phyloP scores from a whole-genome alignment of 2,888 invertebrate genomes.

The Drosophila heteroneura region DNA sequence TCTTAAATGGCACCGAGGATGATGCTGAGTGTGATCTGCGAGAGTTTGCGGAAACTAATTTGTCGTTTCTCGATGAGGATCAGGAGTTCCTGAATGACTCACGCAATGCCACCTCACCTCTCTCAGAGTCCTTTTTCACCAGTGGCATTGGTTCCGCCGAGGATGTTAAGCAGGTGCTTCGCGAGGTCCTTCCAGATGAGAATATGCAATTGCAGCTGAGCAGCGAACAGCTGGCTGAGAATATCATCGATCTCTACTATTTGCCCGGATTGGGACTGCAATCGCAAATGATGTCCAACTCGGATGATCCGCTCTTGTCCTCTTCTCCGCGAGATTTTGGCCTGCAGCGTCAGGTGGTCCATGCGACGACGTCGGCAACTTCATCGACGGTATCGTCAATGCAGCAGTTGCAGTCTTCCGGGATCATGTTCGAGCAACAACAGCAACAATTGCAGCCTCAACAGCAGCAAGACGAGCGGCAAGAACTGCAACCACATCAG shows the following conservation, averaged over 20 bases:
- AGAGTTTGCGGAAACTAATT: constrained; percentile 85
- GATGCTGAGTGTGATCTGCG: constrained; percentile 83
- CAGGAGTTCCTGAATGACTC: constrained; percentile 87
- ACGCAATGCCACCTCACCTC: constrained; percentile 91
- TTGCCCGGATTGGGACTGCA: constrained; percentile 87
- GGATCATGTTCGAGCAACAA: constrained; percentile 37
- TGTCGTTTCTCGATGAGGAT: constrained; percentile 85
- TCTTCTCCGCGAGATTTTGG: constrained; percentile 93
- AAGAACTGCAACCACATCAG: constrained; percentile 36
- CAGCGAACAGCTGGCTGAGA: constrained; percentile 85
- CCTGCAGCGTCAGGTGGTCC: constrained; percentile 71
- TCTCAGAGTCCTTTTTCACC: constrained; percentile 93
- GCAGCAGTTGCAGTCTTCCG: constrained; percentile 33
- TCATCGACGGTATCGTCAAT: constrained; percentile 23
- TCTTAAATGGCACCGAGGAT: constrained; percentile 81
- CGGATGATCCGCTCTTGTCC: constrained; percentile 93
- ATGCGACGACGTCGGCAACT: constrained; percentile 35
- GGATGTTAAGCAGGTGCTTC: constrained; percentile 94
- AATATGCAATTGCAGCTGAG: constrained; percentile 86
- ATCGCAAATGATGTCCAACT: constrained; percentile 94
- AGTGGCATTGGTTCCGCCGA: constrained; percentile 93
- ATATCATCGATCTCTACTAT: constrained; percentile 85
- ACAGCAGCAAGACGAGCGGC: constrained; percentile 27
- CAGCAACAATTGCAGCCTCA: constrained; percentile 31
- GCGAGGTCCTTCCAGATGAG: constrained; percentile 93